Evolutionary conservation across 1,140 invertebrate genomes (phyloP).

Genomic region (Drosophila bocqueti): DNA sequence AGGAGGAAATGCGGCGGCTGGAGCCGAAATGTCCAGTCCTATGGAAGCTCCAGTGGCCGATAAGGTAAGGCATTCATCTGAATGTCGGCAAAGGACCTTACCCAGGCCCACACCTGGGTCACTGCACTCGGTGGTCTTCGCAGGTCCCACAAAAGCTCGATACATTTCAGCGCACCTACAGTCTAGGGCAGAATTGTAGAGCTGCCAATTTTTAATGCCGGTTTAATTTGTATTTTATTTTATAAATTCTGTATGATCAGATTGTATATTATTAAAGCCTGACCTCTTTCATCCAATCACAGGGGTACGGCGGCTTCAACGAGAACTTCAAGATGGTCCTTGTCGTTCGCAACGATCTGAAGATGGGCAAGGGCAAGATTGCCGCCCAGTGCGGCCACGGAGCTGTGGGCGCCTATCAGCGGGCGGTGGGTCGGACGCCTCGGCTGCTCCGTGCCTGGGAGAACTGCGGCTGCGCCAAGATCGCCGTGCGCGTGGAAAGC

Average conservation of each 20-base stretch:
- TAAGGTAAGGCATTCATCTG: slow-evolving; percentile 39
- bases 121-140: neutral
- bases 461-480: slow-evolving; percentile 92
- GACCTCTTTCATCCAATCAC: neutral
- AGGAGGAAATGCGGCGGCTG: slow-evolving; percentile 13
- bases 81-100: neutral
- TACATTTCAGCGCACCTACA: slow-evolving; percentile 4
- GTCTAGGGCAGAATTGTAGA: slow-evolving; percentile 3
- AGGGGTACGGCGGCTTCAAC: slow-evolving; percentile 75
- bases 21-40: slow-evolving; percentile 19
- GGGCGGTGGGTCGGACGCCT: slow-evolving; percentile 87
- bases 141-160: slow-evolving; percentile 3
- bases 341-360: slow-evolving; percentile 94
- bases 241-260: neutral
- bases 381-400: slow-evolving; percentile 97
- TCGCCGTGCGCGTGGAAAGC: slow-evolving; percentile 91
- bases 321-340: slow-evolving; percentile 92
- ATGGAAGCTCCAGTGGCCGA: slow-evolving; percentile 52
- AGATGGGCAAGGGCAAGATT: slow-evolving; percentile 97
- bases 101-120: too few species aligned
- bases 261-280: neutral
- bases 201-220: neutral
- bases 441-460: slow-evolving; percentile 91
- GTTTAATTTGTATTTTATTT: neutral
- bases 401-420: slow-evolving; percentile 92